Base-by-base conservation (phyloP, 1,140 invertebrate genomes). In the Chionoecetes opilio region DNA sequence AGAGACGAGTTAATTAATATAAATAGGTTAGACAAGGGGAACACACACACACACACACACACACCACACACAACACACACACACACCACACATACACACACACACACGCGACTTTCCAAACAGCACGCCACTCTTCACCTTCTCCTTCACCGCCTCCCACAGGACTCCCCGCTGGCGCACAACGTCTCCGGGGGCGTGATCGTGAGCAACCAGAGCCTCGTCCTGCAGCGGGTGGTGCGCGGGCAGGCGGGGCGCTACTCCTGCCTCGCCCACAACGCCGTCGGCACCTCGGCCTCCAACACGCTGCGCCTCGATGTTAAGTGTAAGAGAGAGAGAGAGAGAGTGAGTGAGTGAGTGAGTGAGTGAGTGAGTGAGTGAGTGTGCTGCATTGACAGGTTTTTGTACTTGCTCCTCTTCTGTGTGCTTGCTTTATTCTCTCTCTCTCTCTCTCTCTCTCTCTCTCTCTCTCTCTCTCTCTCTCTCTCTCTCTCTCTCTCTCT, bases 281-380 rank as follows among this genome's bases (percentile, higher is more conserved):
- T 99, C 97, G 98, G 98, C 29, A 98, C 99, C 96, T 98, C 98
- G 32, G 98, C 98, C 95, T 99, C 98, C 95, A 98, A 98, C 96
- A 97, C 98, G 2, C 97, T 99, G 2, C 97, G 98, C 96, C 97
- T 99, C 96, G 98, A 99, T 97, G 98, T 99, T 86, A 98, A 99
- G 98, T 99, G 98, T 99, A 97, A 75, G 41, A 5, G 0, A 75
- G 32, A 34, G 84, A 34, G n/a, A n/a, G n/a, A n/a, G 3, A 26
- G n/a, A 75, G 41, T n/a, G 0, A 75, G 32, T 86, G 84, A 34
- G n/a, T 84, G n/a, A n/a, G 3, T 84, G 29, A 17, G 82, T 31
- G 82, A 6, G 82, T 82, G 26, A 8, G 26, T 82, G 82, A 6
- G 31, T 82, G 26, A 8, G 26, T 34, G 29, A 17, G 82, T 84